Base-by-base conservation (phyloP, 2,888 invertebrate species). In the Drosophila merina region DNA sequence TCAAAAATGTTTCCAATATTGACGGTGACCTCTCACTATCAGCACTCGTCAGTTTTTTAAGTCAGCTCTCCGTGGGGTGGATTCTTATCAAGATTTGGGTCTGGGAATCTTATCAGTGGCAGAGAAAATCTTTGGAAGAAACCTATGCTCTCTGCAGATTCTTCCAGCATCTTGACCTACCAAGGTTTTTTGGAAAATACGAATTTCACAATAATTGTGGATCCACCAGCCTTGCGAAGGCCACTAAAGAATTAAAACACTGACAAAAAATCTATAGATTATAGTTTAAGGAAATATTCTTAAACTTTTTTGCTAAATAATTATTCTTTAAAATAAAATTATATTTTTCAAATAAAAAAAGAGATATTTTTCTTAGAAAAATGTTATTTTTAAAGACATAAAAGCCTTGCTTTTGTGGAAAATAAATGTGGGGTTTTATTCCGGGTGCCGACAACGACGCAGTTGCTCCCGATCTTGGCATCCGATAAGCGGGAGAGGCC, bases 161-260 rank as follows among this genome's bases (percentile, higher is more conserved):
- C 26, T 67, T 45, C 67, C 66, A 52, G 67, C 36, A 52, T 33
- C 25, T 8, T 7, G 36, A 45, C 20, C 26, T 9, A 62, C 33
- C 30, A 49, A 59, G 47, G 45, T n/a, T 38, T 38, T 9, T n/a
- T 50, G 51, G 28, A 36, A 51, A 57, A 40, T 40, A 28, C n/a
- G 54, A 60, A 52, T 74, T 80, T 77, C 52, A 58, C 56, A 70
- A 75, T 33, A 44, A 56, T 9, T 31, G 10, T 49, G 40, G 47
- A 31, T 28, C 28, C 26, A 12, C 52, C 51, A 51, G 66, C 68
- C 68, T 67, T 38, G 28, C 26, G 30, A 67, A 54, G 63, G 63
- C 63, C 44, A 67, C 26, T 8, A 33, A 48, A 33, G 40, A 62
- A 42, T 62, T 26, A 42, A 5, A 48, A 36, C 64, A 64, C 56